These are phyloP conservation scores for Parnassius orleans DNA, from an alignment of 2,888 invertebrate species.

Conservation along the genomic window DNA sequence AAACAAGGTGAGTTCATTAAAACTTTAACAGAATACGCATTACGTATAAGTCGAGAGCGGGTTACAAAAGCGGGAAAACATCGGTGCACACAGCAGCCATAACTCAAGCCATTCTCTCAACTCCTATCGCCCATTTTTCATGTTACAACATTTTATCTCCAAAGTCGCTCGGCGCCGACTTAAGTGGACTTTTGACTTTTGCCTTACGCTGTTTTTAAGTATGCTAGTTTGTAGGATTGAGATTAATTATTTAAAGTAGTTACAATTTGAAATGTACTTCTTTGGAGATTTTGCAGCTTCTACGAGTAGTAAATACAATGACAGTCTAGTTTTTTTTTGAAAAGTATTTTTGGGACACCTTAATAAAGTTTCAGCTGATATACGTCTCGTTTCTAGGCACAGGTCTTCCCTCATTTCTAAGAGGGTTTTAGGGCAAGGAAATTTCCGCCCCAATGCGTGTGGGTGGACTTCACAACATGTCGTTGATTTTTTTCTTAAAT, in stretches of 20 bases:
- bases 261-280: too few species aligned
- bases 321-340: too few species aligned
- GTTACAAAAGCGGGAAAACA: conserved; percentile 15
- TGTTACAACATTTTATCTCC: conserved; percentile 62
- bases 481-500: too few species aligned
- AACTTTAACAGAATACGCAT: conserved; percentile 34
- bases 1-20: conserved; percentile 27
- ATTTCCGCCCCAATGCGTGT: too few species aligned
- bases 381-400: too few species aligned
- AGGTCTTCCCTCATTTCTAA: too few species aligned
- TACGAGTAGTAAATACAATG: too few species aligned
- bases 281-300: too few species aligned
- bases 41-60: conserved; percentile 23
- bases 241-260: background rate
- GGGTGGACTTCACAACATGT: too few species aligned
- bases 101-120: conserved; percentile 59
- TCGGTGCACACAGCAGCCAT: conserved; percentile 45
- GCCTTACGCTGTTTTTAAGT: conserved; percentile 47
- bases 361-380: too few species aligned
- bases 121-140: conserved; percentile 61
- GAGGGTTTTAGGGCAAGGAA: too few species aligned
- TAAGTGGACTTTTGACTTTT: conserved; percentile 66
- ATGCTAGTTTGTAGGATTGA: conserved; percentile 35
- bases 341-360: too few species aligned
- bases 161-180: conserved; percentile 61